Evolutionary conservation across 2,797 vertebrate genomes (phyloP).

Genomic region (Podarcis siculus): DNA sequence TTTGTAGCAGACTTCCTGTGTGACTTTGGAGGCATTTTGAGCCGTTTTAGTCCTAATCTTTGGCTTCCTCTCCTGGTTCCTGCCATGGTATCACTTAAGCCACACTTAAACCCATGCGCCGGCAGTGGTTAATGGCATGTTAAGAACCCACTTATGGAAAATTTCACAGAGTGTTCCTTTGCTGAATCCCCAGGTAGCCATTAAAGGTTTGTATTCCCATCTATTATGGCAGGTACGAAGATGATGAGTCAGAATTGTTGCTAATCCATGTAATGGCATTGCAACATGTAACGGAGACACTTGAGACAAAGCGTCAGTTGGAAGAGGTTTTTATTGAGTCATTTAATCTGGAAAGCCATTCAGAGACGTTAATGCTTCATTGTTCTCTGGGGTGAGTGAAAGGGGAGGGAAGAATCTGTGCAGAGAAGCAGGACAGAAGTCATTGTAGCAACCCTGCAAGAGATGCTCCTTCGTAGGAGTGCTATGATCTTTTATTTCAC

Average conservation of each 20-base stretch:
- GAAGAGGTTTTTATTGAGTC: slow-evolving; percentile 30
- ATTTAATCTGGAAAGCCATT: slow-evolving; percentile 49
- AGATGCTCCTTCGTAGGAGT: background rate
- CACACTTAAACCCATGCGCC: background rate
- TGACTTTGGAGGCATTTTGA: slow-evolving; percentile 3
- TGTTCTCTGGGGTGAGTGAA: slow-evolving; percentile 27
- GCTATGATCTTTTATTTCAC: background rate
- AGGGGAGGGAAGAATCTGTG: background rate
- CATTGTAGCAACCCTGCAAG: background rate
- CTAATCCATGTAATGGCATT: slow-evolving; percentile 58
- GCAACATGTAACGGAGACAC: slow-evolving; percentile 42
- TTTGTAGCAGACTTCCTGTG: background rate
- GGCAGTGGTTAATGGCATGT: slow-evolving; percentile 41
- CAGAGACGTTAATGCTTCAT: slow-evolving; percentile 36
- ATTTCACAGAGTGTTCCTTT: slow-evolving; percentile 40
- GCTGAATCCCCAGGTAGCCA: slow-evolving; percentile 17
- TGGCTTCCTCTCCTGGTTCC: slow-evolving; percentile 3
- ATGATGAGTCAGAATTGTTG: slow-evolving; percentile 60
- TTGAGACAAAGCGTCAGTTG: slow-evolving; percentile 13
- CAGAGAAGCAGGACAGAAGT: slow-evolving; percentile 37
- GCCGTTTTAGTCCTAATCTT: slow-evolving; percentile 6
- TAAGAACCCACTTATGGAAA: slow-evolving; percentile 49
- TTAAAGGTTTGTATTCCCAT: slow-evolving; percentile 53
- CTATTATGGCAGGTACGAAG: slow-evolving; percentile 43
- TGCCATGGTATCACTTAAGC: slow-evolving; percentile 16